phyloP scores from a whole-genome alignment of 2,888 invertebrate genomes.

The Polydrusus tereticollis region DNA sequence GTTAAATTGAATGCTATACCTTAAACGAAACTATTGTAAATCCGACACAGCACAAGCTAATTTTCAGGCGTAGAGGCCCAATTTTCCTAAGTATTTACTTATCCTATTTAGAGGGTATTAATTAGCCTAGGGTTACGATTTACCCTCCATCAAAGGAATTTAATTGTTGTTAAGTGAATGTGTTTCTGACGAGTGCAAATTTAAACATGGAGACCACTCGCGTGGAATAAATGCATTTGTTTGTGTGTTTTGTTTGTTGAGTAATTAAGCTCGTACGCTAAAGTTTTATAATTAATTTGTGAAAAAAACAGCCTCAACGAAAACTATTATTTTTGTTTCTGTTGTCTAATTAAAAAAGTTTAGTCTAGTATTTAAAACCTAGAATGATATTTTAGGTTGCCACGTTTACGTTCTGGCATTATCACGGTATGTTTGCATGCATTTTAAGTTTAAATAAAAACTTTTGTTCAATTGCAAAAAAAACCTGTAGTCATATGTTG shows the following conservation, averaged over 20 bases:
- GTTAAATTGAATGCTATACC: not conserved
- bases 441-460: too few relatives aligned
- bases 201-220: constrained; percentile 30
- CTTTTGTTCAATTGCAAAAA: too few relatives aligned
- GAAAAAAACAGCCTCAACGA: not conserved
- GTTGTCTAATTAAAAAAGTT: too few relatives aligned
- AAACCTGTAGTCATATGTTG: too few relatives aligned
- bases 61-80: not conserved
- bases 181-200: constrained; percentile 41
- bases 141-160: constrained; percentile 41
- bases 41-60: constrained; percentile 2
- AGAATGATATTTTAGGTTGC: too few relatives aligned
- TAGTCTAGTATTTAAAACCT: too few relatives aligned
- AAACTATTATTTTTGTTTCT: too few relatives aligned
- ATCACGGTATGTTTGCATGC: too few relatives aligned
- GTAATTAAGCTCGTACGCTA: not conserved
- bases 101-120: constrained; percentile 31
- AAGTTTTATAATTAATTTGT: not conserved
- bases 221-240: constrained; percentile 37
- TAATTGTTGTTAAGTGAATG: constrained; percentile 31
- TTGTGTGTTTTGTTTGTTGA: constrained; percentile 4
- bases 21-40: constrained; percentile 17
- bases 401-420: too few relatives aligned
- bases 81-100: constrained; percentile 37
- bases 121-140: constrained; percentile 45